Percentiles rank a stretch among this genome's conserved stretches.
These are phyloP conservation scores for Conchocele bisecta DNA, from an alignment of 2,888 invertebrate species.

Conservation along the genomic window DNA sequence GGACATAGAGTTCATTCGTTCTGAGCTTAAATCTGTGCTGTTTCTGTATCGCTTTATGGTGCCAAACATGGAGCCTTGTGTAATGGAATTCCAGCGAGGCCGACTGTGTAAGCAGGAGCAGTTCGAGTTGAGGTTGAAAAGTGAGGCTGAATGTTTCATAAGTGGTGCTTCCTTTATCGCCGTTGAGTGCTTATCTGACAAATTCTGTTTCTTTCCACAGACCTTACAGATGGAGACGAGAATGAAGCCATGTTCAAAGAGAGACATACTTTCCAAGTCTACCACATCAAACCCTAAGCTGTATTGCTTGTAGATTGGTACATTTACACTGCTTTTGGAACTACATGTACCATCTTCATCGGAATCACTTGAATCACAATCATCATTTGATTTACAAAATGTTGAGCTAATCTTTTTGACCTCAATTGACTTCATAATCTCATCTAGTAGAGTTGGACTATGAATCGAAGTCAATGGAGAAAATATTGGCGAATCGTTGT, in stretches of 20 bases:
- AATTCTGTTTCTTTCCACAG: slow-evolving; percentile 27
- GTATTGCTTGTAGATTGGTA: slow-evolving; percentile 33
- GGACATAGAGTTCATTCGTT: too few species aligned
- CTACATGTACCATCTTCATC: slow-evolving; percentile 45
- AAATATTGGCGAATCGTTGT: too few species aligned
- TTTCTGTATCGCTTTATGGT: too few species aligned
- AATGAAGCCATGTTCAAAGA: too few species aligned
- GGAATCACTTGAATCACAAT: slow-evolving; percentile 18
- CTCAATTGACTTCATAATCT: slow-evolving; percentile 54
- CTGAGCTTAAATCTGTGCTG: too few species aligned
- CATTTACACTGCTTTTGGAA: slow-evolving; percentile 32
- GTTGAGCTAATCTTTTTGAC: slow-evolving; percentile 23
- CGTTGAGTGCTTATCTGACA: slow-evolving; percentile 3
- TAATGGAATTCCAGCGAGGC: too few species aligned
- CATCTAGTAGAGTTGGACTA: slow-evolving; percentile 52
- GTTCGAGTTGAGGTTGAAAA: too few species aligned
- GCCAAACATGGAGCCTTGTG: too few species aligned
- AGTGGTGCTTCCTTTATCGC: too few species aligned
- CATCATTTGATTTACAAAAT: slow-evolving; percentile 4
- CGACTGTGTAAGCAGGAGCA: too few species aligned
- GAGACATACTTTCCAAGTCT: background rate
- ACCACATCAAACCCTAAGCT: slow-evolving; percentile 23
- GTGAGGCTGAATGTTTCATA: too few species aligned
- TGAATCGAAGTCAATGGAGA: too few species aligned
- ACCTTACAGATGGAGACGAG: slow-evolving; percentile 24